phyloP scores from a whole-genome alignment of 1,140 invertebrate genomes.

The Rhopalosiphum maidis region DNA sequence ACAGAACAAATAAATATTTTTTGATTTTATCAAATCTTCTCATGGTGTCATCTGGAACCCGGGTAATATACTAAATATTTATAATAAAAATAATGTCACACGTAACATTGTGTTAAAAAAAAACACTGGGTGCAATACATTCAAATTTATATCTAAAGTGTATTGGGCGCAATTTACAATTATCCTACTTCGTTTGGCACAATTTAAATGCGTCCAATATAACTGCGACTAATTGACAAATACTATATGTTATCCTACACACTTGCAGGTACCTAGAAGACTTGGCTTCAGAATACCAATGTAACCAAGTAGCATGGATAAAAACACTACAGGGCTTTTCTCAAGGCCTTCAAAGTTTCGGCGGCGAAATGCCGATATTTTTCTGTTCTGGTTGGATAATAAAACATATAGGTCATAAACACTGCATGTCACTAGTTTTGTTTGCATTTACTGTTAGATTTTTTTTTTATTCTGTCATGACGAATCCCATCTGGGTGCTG shows the following conservation, averaged over 20 bases:
- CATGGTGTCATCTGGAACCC: no score
- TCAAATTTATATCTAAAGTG: not conserved
- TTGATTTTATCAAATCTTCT: not conserved
- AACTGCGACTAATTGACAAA: not conserved
- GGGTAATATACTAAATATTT: no score
- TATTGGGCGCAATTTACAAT: not conserved
- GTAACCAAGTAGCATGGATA: conserved; percentile 67
- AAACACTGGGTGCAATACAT: not conserved
- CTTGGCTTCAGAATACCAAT: conserved; percentile 65
- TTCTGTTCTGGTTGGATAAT: conserved; percentile 84
- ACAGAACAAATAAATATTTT: not conserved
- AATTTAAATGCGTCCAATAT: not conserved
- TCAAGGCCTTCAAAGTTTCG: conserved; percentile 80
- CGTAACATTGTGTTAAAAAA: not conserved
- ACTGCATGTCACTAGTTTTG: conserved; percentile 82
- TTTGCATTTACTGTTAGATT: conserved; percentile 78
- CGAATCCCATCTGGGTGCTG: conserved; percentile 81
- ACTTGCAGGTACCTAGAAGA: conserved; percentile 73
- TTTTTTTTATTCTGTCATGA: conserved; percentile 80
- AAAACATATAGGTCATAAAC: conserved; percentile 80
- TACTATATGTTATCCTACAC: not conserved
- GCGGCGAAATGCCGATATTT: conserved; percentile 88
- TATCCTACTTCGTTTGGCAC: not conserved
- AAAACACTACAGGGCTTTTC: conserved; percentile 84
- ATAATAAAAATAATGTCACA: no score